Evolutionary conservation across 2,113 vertebrate species (phyloP).

Genomic region (Passer domesticus): DNA sequence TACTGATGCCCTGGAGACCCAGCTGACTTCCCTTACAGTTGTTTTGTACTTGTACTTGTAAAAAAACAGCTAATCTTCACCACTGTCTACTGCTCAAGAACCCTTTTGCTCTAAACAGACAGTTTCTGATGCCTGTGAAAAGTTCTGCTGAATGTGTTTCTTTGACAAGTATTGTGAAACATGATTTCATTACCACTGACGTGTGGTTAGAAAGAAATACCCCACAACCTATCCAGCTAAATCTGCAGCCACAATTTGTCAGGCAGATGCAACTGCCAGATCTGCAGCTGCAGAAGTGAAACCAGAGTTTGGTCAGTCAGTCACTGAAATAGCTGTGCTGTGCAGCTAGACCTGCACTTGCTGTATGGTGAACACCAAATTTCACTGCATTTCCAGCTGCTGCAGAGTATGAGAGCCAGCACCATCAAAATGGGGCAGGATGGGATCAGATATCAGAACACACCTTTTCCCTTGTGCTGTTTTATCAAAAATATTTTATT

Average conservation of each 20-base stretch:
- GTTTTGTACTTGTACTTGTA: neutral
- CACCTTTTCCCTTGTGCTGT: neutral
- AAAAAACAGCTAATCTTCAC: neutral
- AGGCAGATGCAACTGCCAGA: neutral
- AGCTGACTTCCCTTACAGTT: neutral
- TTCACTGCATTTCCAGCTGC: neutral
- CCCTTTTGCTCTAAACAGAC: neutral
- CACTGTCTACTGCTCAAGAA: neutral
- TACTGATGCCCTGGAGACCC: neutral
- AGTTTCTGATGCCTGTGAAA: neutral
- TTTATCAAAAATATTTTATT: neutral
- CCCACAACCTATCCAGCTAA: neutral
- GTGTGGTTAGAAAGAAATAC: neutral
- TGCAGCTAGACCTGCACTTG: neutral
- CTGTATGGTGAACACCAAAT: neutral
- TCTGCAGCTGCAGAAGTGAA: conserved; percentile 19
- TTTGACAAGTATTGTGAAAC: neutral
- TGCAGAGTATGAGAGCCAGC: neutral
- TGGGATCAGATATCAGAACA: neutral
- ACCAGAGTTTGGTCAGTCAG: neutral
- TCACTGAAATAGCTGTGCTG: neutral
- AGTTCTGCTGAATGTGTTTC: neutral
- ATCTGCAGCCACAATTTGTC: neutral
- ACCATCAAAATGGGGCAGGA: neutral
- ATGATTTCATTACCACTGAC: neutral